Evolutionary conservation across 1,140 invertebrate species (phyloP), one percentile per base, ranked within the genome.

Genomic region (Pseudomyrmex pallidus): DNA sequence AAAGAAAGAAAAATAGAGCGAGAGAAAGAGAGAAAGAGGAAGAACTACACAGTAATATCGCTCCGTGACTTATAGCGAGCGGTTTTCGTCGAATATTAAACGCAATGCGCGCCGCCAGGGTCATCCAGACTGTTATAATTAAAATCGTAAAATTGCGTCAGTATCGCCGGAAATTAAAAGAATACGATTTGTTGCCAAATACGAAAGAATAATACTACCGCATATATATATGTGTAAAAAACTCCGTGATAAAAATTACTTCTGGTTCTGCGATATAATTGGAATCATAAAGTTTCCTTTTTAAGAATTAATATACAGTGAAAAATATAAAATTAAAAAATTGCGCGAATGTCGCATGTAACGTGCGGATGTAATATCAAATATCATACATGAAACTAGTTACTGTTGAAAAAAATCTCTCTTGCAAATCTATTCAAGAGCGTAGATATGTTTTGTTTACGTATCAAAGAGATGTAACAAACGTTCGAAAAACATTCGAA

Each of bases 51-150:
- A 20, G 15, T 44, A 54, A 77, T 77, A 67, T 77, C 48, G 7
- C 44, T 61, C 44, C 13, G 13, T 67, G 46, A 76, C 13, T 35
- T 66, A 56, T 1, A 64, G 10, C 13, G 7, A 77, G 25, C 12
- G 54, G 25, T 46, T 77, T 54, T 56, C 9, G 12, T 15, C 22
- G 25, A 15, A 77, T 67, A 67, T 67, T 67, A 56, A 77, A 77
- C 2, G 15, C 22, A 64, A 9, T 35, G 35, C 5, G 50, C 50
- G 10, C 15, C 50, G 10, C 15, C 15, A 44, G 3, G 0, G 17
- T 66, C 46, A 25, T 76, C 2, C 4, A 10, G 22, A 67, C 8
- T 66, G n/a, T 54, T 76, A 54, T 61, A 13, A 61, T 54, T 67
- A 67, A 64, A 64, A 1, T n/a, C 0, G 5, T 54, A 35, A 54